Evolutionary conservation across 1,140 invertebrate genomes (phyloP).

Genomic region (Drosophila rhopaloa): DNA sequence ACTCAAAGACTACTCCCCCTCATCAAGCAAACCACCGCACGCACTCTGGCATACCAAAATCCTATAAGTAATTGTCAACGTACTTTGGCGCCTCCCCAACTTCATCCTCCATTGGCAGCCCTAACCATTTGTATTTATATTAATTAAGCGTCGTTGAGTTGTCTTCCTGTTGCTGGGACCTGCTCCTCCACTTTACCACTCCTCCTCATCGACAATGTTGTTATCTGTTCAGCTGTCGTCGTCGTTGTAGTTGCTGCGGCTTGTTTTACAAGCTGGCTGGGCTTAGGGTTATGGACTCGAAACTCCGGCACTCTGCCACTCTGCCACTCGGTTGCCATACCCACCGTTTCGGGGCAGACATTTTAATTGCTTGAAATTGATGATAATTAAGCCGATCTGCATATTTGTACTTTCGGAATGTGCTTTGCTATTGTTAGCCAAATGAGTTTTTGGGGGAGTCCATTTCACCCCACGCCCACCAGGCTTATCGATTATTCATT

Average conservation of each 20-base stretch:
- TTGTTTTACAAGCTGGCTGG: conserved; percentile 73
- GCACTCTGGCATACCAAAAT: conserved; percentile 68
- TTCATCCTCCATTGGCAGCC: conserved; percentile 11
- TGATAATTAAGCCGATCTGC: conserved; percentile 81
- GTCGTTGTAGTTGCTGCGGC: conserved; percentile 59
- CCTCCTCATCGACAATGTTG: conserved; percentile 62
- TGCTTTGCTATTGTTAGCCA: conserved; percentile 66
- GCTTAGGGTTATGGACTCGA: conserved; percentile 58
- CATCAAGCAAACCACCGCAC: conserved; percentile 24
- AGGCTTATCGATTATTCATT: conserved; percentile 73
- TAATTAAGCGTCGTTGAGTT: conserved; percentile 80
- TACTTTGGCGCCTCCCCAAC: conserved; percentile 58
- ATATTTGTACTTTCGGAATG: conserved; percentile 66
- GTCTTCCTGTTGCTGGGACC: conserved; percentile 63
- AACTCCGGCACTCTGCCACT: conserved; percentile 1
- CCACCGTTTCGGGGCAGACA: conserved; percentile 55
- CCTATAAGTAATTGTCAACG: conserved; percentile 81
- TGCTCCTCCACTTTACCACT: conserved; percentile 9
- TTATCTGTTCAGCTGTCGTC: conserved; percentile 77
- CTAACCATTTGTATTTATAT: conserved; percentile 75
- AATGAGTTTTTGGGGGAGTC: conserved; percentile 50
- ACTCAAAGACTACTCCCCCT: conserved; percentile 6
- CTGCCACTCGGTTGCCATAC: background rate
- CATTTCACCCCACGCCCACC: conserved; percentile 13
- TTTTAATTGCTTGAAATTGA: conserved; percentile 81